These are phyloP conservation scores for Drosophila simulans DNA, from an alignment of 1,140 invertebrate genomes.

Conservation along the genomic window DNA sequence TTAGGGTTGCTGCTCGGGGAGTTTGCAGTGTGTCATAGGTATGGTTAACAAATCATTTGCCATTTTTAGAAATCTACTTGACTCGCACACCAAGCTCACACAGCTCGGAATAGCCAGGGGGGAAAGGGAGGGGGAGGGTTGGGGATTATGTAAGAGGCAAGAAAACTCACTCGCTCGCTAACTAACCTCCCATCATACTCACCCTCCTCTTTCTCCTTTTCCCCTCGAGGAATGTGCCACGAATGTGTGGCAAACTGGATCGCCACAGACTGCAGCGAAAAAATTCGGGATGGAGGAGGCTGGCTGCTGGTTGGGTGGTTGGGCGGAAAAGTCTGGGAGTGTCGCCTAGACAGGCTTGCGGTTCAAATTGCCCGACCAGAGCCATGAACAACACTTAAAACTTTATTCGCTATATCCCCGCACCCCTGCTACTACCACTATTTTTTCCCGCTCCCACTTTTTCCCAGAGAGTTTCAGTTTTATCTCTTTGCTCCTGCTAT, in stretches of 20 bases:
- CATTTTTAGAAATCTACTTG: constrained; percentile 76
- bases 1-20: constrained; percentile 24
- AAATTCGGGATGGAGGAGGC: not conserved
- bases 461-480: constrained; percentile 24
- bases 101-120: not conserved
- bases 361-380: constrained; percentile 46
- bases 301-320: not conserved
- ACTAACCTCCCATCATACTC: constrained; percentile 29
- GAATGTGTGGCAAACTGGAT: constrained; percentile 60
- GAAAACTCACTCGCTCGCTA: constrained; percentile 56
- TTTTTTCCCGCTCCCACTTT: constrained; percentile 8
- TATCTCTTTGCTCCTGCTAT: constrained; percentile 15
- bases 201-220: not conserved
- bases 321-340: constrained; percentile 22
- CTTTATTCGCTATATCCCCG: constrained; percentile 52
- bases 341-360: constrained; percentile 50
- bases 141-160: constrained; percentile 58
- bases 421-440: not conserved
- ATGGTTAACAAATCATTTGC: constrained; percentile 73
- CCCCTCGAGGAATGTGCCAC: constrained; percentile 24
- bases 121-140: not conserved
- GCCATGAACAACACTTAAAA: constrained; percentile 67
- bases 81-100: constrained; percentile 48
- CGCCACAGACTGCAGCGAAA: constrained; percentile 29
- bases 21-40: constrained; percentile 47